Conservation (phyloP, 2,888 invertebrate genomes). For the Drosophila diplacantha region DNA sequence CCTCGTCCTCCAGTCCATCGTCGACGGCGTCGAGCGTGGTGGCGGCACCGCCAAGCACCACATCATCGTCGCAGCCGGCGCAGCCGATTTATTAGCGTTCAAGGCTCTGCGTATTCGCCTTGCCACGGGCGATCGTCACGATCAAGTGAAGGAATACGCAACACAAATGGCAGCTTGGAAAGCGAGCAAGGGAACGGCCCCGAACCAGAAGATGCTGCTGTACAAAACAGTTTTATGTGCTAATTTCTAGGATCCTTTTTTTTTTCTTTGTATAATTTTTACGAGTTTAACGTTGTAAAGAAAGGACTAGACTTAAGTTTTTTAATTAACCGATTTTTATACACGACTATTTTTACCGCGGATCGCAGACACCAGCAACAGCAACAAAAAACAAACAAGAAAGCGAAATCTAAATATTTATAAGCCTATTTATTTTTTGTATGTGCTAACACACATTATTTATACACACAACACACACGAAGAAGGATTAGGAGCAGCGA, state of each 20-base stretch:
- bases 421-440: slow-evolving; percentile 70
- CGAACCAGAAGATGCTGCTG: slow-evolving; percentile 27
- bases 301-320: slow-evolving; percentile 55
- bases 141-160: slow-evolving; percentile 63
- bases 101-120: slow-evolving; percentile 67
- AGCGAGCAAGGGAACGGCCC: background rate
- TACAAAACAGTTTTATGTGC: slow-evolving; percentile 42
- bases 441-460: slow-evolving; percentile 60
- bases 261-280: slow-evolving; percentile 43
- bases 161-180: slow-evolving; percentile 26
- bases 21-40: slow-evolving; percentile 65
- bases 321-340: slow-evolving; percentile 64
- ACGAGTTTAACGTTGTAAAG: slow-evolving; percentile 42
- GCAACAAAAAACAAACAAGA: slow-evolving; percentile 29
- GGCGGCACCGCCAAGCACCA: slow-evolving; percentile 46
- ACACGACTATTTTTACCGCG: slow-evolving; percentile 53
- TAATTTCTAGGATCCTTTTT: slow-evolving; percentile 47
- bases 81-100: slow-evolving; percentile 70
- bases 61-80: slow-evolving; percentile 52
- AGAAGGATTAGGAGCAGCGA: slow-evolving; percentile 14
- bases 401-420: slow-evolving; percentile 48
- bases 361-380: slow-evolving; percentile 21
- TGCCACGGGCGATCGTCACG: slow-evolving; percentile 62
- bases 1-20: slow-evolving; percentile 68
- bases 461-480: slow-evolving; percentile 36